Evolutionary conservation across 1,140 invertebrate species (phyloP).

Genomic region (Polyergus mexicanus): DNA sequence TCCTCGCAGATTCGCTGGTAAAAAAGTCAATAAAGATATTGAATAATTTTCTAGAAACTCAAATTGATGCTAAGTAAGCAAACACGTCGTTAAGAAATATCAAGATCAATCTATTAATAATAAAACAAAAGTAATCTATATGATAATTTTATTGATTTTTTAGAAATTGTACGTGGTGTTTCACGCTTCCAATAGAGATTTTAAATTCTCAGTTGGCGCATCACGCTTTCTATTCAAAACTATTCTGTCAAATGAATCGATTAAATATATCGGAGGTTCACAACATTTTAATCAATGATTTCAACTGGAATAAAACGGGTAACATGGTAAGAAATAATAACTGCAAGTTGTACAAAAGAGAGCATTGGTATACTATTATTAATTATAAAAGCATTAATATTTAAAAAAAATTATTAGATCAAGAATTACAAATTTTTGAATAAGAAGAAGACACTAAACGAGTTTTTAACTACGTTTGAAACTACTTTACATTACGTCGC

Average conservation of each 20-base stretch:
- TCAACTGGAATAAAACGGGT: constrained; percentile 82
- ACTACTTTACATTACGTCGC: constrained; percentile 76
- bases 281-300: constrained; percentile 73
- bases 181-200: constrained; percentile 78
- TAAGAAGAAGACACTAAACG: constrained; percentile 69
- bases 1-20: constrained; percentile 72
- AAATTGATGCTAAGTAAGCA: constrained; percentile 65
- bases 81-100: neutral
- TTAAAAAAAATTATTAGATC: constrained; percentile 69
- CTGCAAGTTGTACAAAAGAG: neutral
- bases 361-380: neutral
- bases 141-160: constrained; percentile 38
- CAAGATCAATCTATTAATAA: neutral
- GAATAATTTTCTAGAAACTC: constrained; percentile 68
- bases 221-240: constrained; percentile 76
- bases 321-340: constrained; percentile 74
- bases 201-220: constrained; percentile 81
- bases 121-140: neutral
- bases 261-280: constrained; percentile 76
- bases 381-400: neutral
- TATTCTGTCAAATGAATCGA: constrained; percentile 77
- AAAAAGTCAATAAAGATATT: constrained; percentile 71
- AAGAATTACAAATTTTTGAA: constrained; percentile 77
- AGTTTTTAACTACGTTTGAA: constrained; percentile 74
- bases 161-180: constrained; percentile 79